phyloP scores from a whole-genome alignment of 2,113 vertebrate genomes.

The Tretioscincus oriximinensis region DNA sequence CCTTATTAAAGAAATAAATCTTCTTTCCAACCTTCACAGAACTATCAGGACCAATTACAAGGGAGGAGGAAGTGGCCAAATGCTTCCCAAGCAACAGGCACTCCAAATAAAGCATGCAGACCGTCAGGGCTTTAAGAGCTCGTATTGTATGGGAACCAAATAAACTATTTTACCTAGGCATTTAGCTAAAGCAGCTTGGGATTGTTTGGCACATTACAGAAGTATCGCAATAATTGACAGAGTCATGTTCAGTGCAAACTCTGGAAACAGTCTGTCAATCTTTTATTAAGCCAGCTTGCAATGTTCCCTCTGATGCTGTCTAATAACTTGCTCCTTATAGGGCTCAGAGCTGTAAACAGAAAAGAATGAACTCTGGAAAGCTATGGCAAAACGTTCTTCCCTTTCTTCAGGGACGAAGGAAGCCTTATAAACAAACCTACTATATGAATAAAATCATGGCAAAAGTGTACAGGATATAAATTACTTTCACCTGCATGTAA shows the following conservation, averaged over 20 bases:
- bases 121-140: conserved; percentile 17
- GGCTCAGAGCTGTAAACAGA: not conserved
- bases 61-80: conserved; percentile 37
- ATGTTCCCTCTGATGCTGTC: not conserved
- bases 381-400: not conserved
- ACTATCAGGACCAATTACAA: conserved; percentile 40
- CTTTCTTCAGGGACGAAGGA: not conserved
- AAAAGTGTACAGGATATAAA: not conserved
- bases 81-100: conserved; percentile 46
- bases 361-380: not conserved
- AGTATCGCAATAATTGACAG: not conserved
- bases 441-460: not conserved
- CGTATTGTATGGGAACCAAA: conserved; percentile 35
- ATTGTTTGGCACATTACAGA: not conserved
- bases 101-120: conserved; percentile 47
- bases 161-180: not conserved
- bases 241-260: not conserved
- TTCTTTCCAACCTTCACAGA: conserved; percentile 48
- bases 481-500: not conserved
- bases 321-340: not conserved
- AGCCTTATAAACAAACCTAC: not conserved
- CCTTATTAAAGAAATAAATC: conserved; percentile 73
- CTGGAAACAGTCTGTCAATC: not conserved
- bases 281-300: not conserved
- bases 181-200: not conserved